Evolutionary conservation across 1,140 invertebrate genomes (phyloP), one percentile per base, ranked within the genome.

Genomic region (Macrocentrus cingulum): DNA sequence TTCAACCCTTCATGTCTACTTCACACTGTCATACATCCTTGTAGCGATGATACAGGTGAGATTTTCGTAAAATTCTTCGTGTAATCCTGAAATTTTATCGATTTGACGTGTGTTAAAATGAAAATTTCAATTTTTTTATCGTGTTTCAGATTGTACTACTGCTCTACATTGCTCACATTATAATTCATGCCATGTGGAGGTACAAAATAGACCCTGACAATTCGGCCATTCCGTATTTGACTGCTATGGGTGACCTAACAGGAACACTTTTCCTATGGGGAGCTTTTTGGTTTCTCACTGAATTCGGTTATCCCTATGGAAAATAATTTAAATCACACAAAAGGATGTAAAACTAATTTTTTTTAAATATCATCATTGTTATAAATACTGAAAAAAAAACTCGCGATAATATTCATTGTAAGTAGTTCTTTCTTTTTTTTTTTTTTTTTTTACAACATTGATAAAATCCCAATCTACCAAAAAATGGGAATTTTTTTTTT

Each of bases 161-260:
- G 15, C 75, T 94, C 5, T 92, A 95, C 74, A 82, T 92, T 41
- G 90, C 92, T 1, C 91, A 94, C 67, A 85, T 95, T 60, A 88
- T 97, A 67, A 89, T 96, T 19, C 89, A 93, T 70, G 87, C 86
- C 51, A 94, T 98, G 87, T 99, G 96, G 96, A 85, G 85, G 61
- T 82, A 80, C 64, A 90, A 90, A 69, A 91, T 95, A 62, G 95
- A 98, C 80, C 96, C 96, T 1, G 96, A 98, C 74, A 98, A 96
- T 76, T 92, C 92, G n/a, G 91, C 95, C 13, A 98, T 98, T 60
- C 96, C 96, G 1, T 97, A 96, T 78, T 82, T 98, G 42, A 98
- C 96, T 2, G 92, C 95, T 1, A 69, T 98, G 0, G 96, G 95
- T 13, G 96, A 99, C 79, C 84, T 99, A 1, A 80, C 95, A 0